A percentile compares a stretch with the other conserved stretches of the same genome.
Conservation (phyloP, 2,113 vertebrate species). For the Corythoichthys intestinalis region DNA sequence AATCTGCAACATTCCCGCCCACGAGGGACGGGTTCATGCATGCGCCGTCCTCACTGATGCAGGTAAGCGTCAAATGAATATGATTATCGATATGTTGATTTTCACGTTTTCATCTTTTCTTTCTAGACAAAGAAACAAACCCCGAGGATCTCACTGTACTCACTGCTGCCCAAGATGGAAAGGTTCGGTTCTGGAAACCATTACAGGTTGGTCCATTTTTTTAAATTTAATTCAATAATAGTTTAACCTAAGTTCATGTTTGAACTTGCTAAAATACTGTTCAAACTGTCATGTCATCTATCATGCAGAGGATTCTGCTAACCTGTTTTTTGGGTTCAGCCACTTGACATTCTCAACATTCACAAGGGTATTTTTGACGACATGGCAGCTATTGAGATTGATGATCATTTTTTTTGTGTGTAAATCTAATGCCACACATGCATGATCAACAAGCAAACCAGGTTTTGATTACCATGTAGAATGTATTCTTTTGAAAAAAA, state of each 20-base stretch:
- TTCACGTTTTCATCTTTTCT: background rate
- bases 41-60: constrained; percentile 47
- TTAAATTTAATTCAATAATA: background rate
- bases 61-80: constrained; percentile 19
- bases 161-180: constrained; percentile 72
- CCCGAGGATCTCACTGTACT: constrained; percentile 57
- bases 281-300: no score
- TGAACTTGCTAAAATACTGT: no score
- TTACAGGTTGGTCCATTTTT: constrained; percentile 58
- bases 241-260: background rate
- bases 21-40: constrained; percentile 71
- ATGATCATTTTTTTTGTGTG: no score
- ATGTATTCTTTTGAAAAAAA: no score
- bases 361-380: no score
- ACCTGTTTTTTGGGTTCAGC: no score
- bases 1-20: constrained; percentile 77
- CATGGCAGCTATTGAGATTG: no score
- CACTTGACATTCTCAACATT: no score
- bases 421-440: no score
- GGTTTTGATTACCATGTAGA: no score
- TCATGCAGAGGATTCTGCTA: no score
- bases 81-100: background rate
- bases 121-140: constrained; percentile 21
- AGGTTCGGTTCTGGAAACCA: constrained; percentile 70
- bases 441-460: no score